Evolutionary conservation across 1,140 invertebrate species (phyloP).

Genomic region (Thaumetopoea pityocampa): DNA sequence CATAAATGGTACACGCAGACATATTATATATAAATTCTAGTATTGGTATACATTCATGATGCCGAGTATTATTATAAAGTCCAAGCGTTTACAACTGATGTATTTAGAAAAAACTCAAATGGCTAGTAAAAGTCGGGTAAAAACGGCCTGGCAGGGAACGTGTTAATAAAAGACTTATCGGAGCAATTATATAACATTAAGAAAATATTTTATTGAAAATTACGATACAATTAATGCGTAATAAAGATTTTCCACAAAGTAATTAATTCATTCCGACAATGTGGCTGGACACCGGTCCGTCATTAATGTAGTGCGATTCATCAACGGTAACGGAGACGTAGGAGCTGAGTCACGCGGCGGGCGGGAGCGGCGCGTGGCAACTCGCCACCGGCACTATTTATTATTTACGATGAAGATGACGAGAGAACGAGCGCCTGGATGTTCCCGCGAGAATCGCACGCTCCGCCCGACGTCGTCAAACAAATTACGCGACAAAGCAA

Average conservation of each 20-base stretch:
- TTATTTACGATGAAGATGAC: conserved; percentile 60
- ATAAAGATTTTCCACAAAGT: not conserved
- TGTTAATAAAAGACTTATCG: no score
- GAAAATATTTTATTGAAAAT: no score
- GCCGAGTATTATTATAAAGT: no score
- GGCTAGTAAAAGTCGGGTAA: no score
- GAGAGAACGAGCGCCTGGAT: conserved; percentile 36
- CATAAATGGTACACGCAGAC: no score
- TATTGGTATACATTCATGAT: no score
- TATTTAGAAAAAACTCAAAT: no score
- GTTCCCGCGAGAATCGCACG: conserved; percentile 55
- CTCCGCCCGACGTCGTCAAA: conserved; percentile 54
- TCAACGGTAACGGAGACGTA: conserved; percentile 23
- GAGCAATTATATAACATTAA: no score
- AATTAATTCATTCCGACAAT: not conserved
- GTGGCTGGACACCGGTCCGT: not conserved
- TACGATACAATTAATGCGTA: no score
- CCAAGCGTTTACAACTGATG: no score
- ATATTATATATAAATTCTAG: no score
- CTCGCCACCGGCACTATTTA: conserved; percentile 40
- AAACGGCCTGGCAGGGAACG: no score
- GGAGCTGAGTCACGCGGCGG: conserved; percentile 40
- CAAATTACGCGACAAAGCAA: conserved; percentile 75
- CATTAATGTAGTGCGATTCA: conserved; percentile 22
- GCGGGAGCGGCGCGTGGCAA: conserved; percentile 1